Conservation (phyloP, 2,113 vertebrate species). For the Caranx melampygus region DNA sequence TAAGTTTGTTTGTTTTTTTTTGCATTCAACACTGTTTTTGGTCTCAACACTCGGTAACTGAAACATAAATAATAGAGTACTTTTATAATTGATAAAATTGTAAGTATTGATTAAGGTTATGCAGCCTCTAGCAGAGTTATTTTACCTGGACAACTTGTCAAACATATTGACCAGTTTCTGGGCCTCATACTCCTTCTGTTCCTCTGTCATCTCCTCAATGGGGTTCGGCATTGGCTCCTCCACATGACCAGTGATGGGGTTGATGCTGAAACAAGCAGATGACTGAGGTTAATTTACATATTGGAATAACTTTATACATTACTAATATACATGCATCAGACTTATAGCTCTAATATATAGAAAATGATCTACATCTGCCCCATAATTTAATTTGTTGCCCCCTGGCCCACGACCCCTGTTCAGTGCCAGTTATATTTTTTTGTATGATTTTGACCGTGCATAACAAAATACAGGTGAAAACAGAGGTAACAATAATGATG, state of each 20-base stretch:
- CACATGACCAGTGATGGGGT: slow-evolving; percentile 96
- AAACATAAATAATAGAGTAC: background rate
- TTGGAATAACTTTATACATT: background rate
- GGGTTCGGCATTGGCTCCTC: slow-evolving; percentile 96
- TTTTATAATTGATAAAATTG: background rate
- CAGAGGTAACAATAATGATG: no score
- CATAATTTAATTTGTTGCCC: no score
- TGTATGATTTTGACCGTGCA: background rate
- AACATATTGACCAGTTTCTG: slow-evolving; percentile 98
- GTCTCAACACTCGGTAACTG: background rate
- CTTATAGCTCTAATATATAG: no score
- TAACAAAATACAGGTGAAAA: no score
- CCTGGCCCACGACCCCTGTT: no score
- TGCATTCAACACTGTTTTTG: background rate
- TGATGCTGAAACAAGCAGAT: slow-evolving; percentile 86
- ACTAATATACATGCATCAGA: background rate
- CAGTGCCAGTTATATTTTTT: no score
- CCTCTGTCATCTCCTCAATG: slow-evolving; percentile 98
- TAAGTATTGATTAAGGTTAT: background rate
- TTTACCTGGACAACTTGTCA: slow-evolving; percentile 95
- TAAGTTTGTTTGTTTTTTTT: background rate
- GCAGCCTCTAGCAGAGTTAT: background rate
- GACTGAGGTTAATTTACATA: background rate
- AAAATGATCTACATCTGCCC: no score
- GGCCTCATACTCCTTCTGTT: slow-evolving; percentile 98